Conservation (phyloP, 2,888 invertebrate species). For the Agrochola macilenta region DNA sequence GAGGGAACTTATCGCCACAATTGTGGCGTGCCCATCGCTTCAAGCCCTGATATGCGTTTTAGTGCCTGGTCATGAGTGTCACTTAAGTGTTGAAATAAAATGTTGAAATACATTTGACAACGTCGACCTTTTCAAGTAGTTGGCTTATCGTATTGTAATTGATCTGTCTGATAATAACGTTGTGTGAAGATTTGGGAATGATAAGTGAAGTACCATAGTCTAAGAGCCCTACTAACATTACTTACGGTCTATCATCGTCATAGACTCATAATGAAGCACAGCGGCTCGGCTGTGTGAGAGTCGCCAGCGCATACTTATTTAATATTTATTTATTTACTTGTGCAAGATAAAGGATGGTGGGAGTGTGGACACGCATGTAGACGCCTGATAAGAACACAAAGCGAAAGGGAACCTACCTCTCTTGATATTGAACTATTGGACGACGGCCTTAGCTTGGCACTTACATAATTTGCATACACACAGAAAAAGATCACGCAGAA, state of each 20-base stretch:
- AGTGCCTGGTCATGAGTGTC: too few relatives aligned
- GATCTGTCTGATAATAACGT: neutral
- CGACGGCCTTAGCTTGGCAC: constrained; percentile 11
- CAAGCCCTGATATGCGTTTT: too few relatives aligned
- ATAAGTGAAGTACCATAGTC: neutral
- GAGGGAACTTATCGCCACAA: too few relatives aligned
- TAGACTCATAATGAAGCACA: neutral
- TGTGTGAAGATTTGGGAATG: neutral
- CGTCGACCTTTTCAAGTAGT: constrained; percentile 6
- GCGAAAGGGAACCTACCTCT: constrained; percentile 17
- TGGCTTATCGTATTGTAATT: neutral
- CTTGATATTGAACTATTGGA: constrained; percentile 38
- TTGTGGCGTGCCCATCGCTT: too few relatives aligned
- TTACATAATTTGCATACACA: neutral
- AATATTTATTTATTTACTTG: neutral
- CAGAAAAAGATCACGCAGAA: neutral
- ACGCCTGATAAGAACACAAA: constrained; percentile 45
- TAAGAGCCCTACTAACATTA: neutral
- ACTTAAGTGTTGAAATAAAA: neutral
- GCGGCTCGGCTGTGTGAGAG: constrained; percentile 3
- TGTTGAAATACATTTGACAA: neutral
- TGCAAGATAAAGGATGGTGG: constrained; percentile 17
- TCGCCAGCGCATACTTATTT: neutral
- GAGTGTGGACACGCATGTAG: constrained; percentile 37
- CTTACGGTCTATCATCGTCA: neutral